These are phyloP conservation scores for Sipunculus nudus DNA, from an alignment of 2,888 invertebrate genomes.

Conservation along the genomic window DNA sequence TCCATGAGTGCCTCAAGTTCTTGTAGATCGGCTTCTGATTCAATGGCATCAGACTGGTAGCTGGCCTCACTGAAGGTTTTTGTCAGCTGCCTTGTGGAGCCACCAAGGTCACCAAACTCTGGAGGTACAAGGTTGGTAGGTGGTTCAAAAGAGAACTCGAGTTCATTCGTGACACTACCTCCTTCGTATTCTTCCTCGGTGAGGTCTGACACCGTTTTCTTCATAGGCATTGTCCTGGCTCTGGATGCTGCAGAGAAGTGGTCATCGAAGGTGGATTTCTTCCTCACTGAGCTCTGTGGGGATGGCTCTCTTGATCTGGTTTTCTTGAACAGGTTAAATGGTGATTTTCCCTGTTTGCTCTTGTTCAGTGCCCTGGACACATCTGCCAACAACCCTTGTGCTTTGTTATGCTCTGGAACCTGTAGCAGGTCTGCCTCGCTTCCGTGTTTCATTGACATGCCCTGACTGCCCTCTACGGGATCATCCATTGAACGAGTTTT, in stretches of 20 bases:
- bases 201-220: too few relatives aligned
- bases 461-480: too few relatives aligned
- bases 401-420: too few relatives aligned
- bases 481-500: too few relatives aligned
- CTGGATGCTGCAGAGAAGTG: too few relatives aligned
- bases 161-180: neutral
- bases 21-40: constrained; percentile 38
- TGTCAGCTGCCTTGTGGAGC: neutral
- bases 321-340: constrained; percentile 75
- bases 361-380: constrained; percentile 32
- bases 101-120: neutral
- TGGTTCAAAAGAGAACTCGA: neutral
- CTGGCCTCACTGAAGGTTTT: constrained; percentile 29
- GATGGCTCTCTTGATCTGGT: constrained; percentile 74
- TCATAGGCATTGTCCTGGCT: too few relatives aligned
- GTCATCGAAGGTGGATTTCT: neutral
- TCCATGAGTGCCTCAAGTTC: constrained; percentile 64
- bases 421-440: too few relatives aligned
- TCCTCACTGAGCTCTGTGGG: too few relatives aligned
- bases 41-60: constrained; percentile 40
- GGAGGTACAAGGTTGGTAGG: neutral
- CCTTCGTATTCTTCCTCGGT: too few relatives aligned
- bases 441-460: too few relatives aligned
- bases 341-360: constrained; percentile 73
- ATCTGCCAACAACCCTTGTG: constrained; percentile 38